These are phyloP conservation scores for Hydropsyche tenuis DNA, from an alignment of 1,140 invertebrate genomes.

Conservation along the genomic window DNA sequence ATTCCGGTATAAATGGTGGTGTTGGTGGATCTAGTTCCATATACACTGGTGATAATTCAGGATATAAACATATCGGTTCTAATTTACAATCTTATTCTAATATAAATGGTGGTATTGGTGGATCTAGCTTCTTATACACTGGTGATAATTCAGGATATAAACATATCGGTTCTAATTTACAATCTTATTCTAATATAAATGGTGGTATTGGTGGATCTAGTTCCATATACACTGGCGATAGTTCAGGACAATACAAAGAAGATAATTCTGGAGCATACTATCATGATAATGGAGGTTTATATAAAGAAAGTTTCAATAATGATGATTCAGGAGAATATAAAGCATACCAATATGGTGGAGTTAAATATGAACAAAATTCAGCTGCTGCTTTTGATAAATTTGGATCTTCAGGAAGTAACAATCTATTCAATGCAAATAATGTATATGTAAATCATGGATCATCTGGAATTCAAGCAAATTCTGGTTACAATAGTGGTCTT, in stretches of 20 bases:
- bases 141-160: conserved; percentile 16
- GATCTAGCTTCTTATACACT: conserved; percentile 21
- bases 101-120: background rate
- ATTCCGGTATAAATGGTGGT: background rate
- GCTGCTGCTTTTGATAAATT: conserved; percentile 50
- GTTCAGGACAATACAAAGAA: conserved; percentile 30
- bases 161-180: background rate
- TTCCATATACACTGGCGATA: conserved; percentile 22
- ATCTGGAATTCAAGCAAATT: conserved; percentile 18
- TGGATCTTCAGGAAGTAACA: conserved; percentile 46
- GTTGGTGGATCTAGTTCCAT: conserved; percentile 7
- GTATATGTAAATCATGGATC: conserved; percentile 38
- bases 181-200: conserved; percentile 6
- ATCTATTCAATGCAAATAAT: conserved; percentile 29
- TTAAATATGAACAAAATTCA: conserved; percentile 26
- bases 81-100: conserved; percentile 4
- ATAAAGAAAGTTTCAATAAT: conserved; percentile 1
- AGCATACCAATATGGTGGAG: conserved; percentile 43
- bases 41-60: conserved; percentile 15
- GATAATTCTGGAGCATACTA: conserved; percentile 50
- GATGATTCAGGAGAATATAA: conserved; percentile 54
- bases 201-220: background rate
- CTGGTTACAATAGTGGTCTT: conserved; percentile 38
- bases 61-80: conserved; percentile 12
- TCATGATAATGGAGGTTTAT: conserved; percentile 43